Evolutionary conservation across 92 coral and sea anemone species (phyloP).

Genomic region (Parazoanthus atlanticus): DNA sequence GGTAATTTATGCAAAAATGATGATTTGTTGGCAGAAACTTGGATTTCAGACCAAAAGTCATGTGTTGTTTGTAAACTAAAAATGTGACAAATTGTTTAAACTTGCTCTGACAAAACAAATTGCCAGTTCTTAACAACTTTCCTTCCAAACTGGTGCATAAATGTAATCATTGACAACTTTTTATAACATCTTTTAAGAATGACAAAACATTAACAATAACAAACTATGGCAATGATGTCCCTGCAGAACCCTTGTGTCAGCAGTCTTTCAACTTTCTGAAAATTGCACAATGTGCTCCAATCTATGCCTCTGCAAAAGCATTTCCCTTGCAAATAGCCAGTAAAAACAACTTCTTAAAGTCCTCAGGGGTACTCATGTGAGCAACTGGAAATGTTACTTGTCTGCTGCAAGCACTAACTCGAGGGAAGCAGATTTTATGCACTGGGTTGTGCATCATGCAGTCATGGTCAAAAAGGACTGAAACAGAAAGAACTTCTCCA

Average conservation of each 20-base stretch:
- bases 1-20: not conserved
- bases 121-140: not conserved
- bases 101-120: not conserved
- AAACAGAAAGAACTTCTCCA: constrained; percentile 24
- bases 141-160: not conserved
- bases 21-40: not conserved
- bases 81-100: constrained; percentile 8
- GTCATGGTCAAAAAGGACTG: constrained; percentile 50
- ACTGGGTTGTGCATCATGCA: constrained; percentile 49
- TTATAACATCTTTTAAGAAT: not conserved
- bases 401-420: constrained; percentile 41
- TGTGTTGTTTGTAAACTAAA: constrained; percentile 14
- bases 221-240: not conserved
- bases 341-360: constrained; percentile 40
- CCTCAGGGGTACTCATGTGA: constrained; percentile 39
- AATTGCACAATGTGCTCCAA: not conserved
- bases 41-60: not conserved
- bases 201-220: constrained; percentile 1
- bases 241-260: not conserved
- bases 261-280: not conserved
- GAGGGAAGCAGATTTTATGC: constrained; percentile 55
- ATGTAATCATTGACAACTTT: not conserved
- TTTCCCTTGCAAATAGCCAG: constrained; percentile 47
- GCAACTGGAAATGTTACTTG: constrained; percentile 43
- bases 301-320: constrained; percentile 37